Conservation (phyloP, 2,113 vertebrate species). For the Poeciliopsis retropinna region DNA sequence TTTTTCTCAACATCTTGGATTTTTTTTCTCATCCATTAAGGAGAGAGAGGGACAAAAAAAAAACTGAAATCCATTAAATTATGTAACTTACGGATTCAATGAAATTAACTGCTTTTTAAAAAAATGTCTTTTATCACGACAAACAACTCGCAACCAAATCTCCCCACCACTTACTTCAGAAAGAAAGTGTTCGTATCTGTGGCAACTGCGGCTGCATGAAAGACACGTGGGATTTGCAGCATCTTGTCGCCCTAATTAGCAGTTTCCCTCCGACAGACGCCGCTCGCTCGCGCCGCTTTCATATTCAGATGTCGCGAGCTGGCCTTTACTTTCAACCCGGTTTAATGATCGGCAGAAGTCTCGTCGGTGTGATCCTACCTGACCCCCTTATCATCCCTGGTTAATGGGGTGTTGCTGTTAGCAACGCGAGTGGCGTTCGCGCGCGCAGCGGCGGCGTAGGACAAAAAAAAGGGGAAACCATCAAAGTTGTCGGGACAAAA, state of each 20-base stretch:
- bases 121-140: constrained; percentile 4
- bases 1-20: neutral
- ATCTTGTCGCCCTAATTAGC: constrained; percentile 58
- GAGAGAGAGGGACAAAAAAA: neutral
- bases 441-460: constrained; percentile 1
- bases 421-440: constrained; percentile 57
- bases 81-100: constrained; percentile 30
- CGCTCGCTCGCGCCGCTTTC: constrained; percentile 48
- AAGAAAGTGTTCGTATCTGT: constrained; percentile 13
- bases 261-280: constrained; percentile 39
- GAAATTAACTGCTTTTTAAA: constrained; percentile 41
- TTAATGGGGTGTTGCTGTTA: constrained; percentile 75
- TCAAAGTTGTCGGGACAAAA: constrained; percentile 13
- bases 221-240: constrained; percentile 13
- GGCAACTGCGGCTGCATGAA: constrained; percentile 21
- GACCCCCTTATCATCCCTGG: constrained; percentile 40
- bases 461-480: neutral
- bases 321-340: constrained; percentile 20
- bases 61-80: constrained; percentile 53
- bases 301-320: constrained; percentile 18
- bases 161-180: constrained; percentile 17
- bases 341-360: constrained; percentile 56
- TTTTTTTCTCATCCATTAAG: constrained; percentile 11
- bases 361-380: constrained; percentile 46
- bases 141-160: constrained; percentile 25